A percentile compares a stretch with the other conserved stretches of the same genome.
These are phyloP conservation scores for Microplitis demolitor DNA, from an alignment of 1,140 invertebrate species.

Conservation along the genomic window DNA sequence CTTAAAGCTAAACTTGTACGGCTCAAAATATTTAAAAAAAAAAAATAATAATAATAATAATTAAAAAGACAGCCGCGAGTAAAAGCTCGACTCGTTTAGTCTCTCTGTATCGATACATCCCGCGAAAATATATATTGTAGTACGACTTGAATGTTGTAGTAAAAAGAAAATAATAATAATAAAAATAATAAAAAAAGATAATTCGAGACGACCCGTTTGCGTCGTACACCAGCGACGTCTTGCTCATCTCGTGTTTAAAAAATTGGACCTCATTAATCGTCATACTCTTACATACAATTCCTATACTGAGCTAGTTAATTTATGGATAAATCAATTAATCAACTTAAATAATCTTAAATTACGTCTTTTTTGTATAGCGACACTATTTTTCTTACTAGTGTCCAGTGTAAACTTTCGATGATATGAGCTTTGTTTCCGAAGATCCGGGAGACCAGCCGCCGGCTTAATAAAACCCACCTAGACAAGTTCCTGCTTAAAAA, in stretches of 20 bases:
- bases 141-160: conserved; percentile 39
- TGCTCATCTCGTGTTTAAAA: not conserved
- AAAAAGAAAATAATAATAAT: conserved; percentile 37
- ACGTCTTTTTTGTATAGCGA: conserved; percentile 23
- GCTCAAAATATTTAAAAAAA: conserved; percentile 6
- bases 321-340: conserved; percentile 44
- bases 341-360: conserved; percentile 9
- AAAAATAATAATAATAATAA: not conserved
- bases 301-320: conserved; percentile 34
- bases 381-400: conserved; percentile 25
- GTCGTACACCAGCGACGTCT: conserved; percentile 34
- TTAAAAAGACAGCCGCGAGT: conserved; percentile 38
- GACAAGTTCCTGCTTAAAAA: conserved; percentile 60
- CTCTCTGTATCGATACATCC: conserved; percentile 49
- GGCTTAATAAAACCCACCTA: conserved; percentile 29
- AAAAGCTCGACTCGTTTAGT: conserved; percentile 47
- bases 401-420: conserved; percentile 31
- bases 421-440: conserved; percentile 35
- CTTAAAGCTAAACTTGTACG: conserved; percentile 16
- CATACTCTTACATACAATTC: not conserved
- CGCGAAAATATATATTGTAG: conserved; percentile 40
- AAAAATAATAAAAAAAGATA: conserved; percentile 15
- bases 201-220: conserved; percentile 19
- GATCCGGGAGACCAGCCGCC: conserved; percentile 33
- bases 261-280: conserved; percentile 41